A percentile compares a stretch with the other conserved stretches of the same genome.
These are phyloP conservation scores for Microplitis demolitor DNA, from an alignment of 1,140 invertebrate genomes.

Conservation along the genomic window DNA sequence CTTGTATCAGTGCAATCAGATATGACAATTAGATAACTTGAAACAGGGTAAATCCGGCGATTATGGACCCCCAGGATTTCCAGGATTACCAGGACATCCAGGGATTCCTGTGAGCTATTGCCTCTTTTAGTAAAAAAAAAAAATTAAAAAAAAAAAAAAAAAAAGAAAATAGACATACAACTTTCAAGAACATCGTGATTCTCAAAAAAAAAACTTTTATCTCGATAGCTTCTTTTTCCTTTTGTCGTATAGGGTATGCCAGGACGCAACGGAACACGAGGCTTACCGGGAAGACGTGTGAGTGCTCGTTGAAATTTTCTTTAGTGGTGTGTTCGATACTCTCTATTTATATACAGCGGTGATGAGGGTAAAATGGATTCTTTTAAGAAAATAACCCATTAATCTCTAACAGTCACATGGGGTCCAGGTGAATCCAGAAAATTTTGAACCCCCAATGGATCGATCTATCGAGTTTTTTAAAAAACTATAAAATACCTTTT, in stretches of 20 bases:
- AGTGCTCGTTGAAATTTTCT: constrained; percentile 29
- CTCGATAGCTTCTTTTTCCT: constrained; percentile 27
- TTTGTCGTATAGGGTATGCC: constrained; percentile 51
- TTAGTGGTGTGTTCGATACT: no score
- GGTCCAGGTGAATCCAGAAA: no score
- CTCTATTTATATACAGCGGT: no score
- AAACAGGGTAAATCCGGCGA: constrained; percentile 54
- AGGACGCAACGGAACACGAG: constrained; percentile 55
- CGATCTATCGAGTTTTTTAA: no score
- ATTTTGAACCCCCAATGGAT: no score
- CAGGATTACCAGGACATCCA: constrained; percentile 55
- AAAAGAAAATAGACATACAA: neutral
- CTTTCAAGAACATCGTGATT: neutral
- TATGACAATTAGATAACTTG: neutral
- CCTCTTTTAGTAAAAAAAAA: constrained; percentile 22
- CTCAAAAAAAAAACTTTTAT: constrained; percentile 7
- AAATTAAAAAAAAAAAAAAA: neutral
- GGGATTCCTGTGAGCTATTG: constrained; percentile 55
- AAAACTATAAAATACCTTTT: no score
- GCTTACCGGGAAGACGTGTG: constrained; percentile 49
- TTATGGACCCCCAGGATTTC: constrained; percentile 55
- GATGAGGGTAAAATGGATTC: no score
- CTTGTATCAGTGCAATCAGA: neutral
- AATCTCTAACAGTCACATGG: no score
- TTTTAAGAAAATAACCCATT: no score